These are phyloP conservation scores for Myotis findleyi DNA, from an alignment of 2,797 vertebrate genomes.

Conservation along the genomic window DNA sequence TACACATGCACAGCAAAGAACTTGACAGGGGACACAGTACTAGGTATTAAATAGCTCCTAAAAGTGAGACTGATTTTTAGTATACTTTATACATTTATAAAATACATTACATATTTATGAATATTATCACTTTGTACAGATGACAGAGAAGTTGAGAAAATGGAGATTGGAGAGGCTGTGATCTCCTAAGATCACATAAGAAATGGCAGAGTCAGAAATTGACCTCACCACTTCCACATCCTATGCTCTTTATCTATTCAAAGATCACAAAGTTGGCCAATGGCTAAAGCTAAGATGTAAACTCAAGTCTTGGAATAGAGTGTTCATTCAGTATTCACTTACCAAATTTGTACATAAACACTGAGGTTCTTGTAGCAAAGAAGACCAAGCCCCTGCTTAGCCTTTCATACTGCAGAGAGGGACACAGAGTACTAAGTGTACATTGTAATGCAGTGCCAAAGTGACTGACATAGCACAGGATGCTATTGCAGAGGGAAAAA, in stretches of 20 bases:
- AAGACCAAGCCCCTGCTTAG: not conserved
- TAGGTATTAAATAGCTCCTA: not conserved
- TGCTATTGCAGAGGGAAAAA: not conserved
- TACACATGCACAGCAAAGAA: not conserved
- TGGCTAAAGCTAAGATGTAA: not conserved
- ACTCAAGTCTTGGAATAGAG: not conserved
- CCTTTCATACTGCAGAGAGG: not conserved
- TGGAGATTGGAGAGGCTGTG: not conserved
- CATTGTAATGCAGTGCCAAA: not conserved
- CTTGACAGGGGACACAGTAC: not conserved
- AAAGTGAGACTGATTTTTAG: not conserved
- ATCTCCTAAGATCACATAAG: not conserved
- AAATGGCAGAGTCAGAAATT: not conserved
- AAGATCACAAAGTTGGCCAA: not conserved
- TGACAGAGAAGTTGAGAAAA: not conserved
- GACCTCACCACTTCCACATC: not conserved
- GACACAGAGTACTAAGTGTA: not conserved
- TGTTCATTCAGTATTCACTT: not conserved
- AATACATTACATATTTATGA: not conserved
- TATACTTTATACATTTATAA: conserved; percentile 15
- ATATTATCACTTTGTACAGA: not conserved
- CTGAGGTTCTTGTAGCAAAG: not conserved
- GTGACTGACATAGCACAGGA: too few species aligned
- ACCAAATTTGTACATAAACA: not conserved
- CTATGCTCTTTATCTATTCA: not conserved